A percentile compares a stretch with the other conserved stretches of the same genome.
Evolutionary conservation across 2,113 vertebrate genomes (phyloP).

Genomic region (Tangachromis dhanisi): DNA sequence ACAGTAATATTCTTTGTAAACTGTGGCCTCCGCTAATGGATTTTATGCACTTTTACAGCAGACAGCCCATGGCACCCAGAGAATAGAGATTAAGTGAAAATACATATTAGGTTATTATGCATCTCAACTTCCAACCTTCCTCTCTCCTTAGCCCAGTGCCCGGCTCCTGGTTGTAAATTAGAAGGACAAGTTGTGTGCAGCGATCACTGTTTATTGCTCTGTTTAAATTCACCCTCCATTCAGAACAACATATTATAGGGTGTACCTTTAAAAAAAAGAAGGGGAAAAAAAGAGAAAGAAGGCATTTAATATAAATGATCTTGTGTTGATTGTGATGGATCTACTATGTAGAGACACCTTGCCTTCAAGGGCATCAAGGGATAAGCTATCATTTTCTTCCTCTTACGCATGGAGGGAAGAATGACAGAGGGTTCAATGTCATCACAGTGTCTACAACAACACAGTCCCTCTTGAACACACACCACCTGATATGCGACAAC

Average conservation of each 20-base stretch:
- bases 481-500: neutral
- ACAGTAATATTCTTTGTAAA: constrained; percentile 69
- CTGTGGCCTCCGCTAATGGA: constrained; percentile 58
- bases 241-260: constrained; percentile 29
- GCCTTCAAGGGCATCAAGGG: constrained; percentile 74
- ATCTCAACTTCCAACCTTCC: constrained; percentile 60
- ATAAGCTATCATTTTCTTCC: constrained; percentile 74
- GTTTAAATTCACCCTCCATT: constrained; percentile 62
- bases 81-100: constrained; percentile 63
- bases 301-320: constrained; percentile 75
- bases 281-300: neutral
- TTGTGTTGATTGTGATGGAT: constrained; percentile 77
- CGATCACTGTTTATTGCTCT: constrained; percentile 57
- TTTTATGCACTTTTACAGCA: constrained; percentile 64
- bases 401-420: constrained; percentile 60
- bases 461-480: constrained; percentile 16
- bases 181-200: constrained; percentile 50
- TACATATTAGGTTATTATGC: constrained; percentile 46
- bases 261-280: constrained; percentile 32
- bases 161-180: constrained; percentile 62
- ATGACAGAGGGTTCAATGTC: constrained; percentile 66
- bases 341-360: constrained; percentile 70
- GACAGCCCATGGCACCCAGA: constrained; percentile 44
- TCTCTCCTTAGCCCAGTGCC: constrained; percentile 48
- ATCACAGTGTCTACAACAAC: constrained; percentile 55